These are phyloP conservation scores for Todiramphus saurophagus DNA, from an alignment of 2,113 vertebrate genomes.

Conservation along the genomic window DNA sequence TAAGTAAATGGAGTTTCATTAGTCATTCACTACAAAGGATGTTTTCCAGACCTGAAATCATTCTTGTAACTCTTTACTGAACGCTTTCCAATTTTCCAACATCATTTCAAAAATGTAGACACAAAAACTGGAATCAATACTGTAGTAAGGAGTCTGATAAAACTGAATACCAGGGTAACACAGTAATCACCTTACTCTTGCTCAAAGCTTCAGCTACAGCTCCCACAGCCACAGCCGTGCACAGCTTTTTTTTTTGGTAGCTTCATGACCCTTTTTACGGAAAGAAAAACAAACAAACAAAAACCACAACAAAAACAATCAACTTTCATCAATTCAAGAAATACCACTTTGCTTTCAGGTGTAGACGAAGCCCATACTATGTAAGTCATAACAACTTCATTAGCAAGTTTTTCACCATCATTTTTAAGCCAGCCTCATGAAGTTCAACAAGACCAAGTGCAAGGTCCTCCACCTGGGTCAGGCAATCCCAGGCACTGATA, in stretches of 20 bases:
- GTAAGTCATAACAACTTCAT: background rate
- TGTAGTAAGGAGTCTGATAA: background rate
- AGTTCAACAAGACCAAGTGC: no score
- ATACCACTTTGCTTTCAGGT: background rate
- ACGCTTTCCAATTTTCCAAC: conserved; percentile 60
- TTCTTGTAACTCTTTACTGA: conserved; percentile 58
- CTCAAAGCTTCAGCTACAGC: background rate
- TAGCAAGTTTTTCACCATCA: background rate
- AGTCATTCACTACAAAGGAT: conserved; percentile 67
- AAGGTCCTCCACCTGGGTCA: no score
- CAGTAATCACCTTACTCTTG: background rate
- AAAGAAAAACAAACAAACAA: background rate
- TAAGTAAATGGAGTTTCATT: conserved; percentile 60
- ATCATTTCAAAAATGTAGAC: conserved; percentile 7
- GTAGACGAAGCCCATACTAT: background rate
- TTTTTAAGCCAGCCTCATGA: background rate
- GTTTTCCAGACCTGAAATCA: conserved; percentile 68
- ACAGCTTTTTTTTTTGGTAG: background rate
- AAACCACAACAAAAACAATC: no score
- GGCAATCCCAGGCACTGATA: no score
- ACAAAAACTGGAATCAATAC: conserved; percentile 3
- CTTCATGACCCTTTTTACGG: background rate
- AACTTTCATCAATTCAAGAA: background rate
- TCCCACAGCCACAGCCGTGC: background rate
- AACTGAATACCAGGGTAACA: background rate